Conservation (phyloP, 2,888 invertebrate species). For the Keiferia lycopersicella region DNA sequence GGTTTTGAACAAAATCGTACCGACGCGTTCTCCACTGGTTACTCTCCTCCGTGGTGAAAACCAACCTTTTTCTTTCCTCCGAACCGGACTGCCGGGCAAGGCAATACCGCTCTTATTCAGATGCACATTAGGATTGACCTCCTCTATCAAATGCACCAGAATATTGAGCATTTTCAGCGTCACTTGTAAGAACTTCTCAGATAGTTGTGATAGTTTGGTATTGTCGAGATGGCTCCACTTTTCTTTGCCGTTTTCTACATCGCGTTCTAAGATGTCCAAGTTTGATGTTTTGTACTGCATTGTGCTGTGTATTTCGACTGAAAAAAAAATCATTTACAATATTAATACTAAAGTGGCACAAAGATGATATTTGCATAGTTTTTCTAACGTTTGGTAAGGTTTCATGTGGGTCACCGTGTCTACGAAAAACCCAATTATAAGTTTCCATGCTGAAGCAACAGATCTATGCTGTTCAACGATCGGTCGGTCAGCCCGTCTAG, state of each 20-base stretch:
- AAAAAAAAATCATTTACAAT: slow-evolving; percentile 31
- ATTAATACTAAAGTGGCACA: not conserved
- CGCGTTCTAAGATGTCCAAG: slow-evolving; percentile 67
- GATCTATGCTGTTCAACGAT: no score
- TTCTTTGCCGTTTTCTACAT: slow-evolving; percentile 56
- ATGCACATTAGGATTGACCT: slow-evolving; percentile 80
- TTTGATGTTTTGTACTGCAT: slow-evolving; percentile 64
- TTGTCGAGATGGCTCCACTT: slow-evolving; percentile 70
- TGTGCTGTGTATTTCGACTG: slow-evolving; percentile 73
- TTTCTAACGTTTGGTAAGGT: no score
- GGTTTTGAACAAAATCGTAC: no score
- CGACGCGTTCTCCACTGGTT: no score
- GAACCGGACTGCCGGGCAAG: slow-evolving; percentile 80
- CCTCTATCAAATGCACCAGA: slow-evolving; percentile 88
- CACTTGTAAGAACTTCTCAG: slow-evolving; percentile 85
- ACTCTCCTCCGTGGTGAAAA: no score
- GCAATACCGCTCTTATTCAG: slow-evolving; percentile 74
- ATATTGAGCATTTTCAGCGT: slow-evolving; percentile 87
- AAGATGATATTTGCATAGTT: no score
- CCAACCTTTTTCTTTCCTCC: slow-evolving; percentile 71
- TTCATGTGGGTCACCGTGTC: no score
- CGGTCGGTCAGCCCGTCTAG: no score
- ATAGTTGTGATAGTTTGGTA: slow-evolving; percentile 70
- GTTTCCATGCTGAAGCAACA: no score
- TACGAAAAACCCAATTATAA: no score